Evolutionary conservation across 2,797 vertebrate genomes (phyloP).

Genomic region (Trachops cirrhosus): DNA sequence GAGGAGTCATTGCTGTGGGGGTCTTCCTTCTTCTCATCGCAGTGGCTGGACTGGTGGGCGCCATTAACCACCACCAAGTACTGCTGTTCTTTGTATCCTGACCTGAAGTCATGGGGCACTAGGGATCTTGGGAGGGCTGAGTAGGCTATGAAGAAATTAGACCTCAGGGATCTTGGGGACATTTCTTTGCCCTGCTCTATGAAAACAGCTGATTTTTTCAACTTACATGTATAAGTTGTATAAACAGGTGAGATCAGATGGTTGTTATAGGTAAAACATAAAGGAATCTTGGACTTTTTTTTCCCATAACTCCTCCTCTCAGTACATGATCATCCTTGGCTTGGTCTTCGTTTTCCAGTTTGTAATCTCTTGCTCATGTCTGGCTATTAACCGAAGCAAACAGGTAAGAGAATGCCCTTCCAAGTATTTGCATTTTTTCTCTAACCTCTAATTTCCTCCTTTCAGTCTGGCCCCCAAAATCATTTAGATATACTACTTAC

Average conservation of each 20-base stretch:
- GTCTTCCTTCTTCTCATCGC: slow-evolving; percentile 94
- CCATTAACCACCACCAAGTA: slow-evolving; percentile 95
- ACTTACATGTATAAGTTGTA: neutral
- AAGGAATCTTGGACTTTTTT: neutral
- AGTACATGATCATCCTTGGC: slow-evolving; percentile 97
- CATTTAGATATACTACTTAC: neutral
- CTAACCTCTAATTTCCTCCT: neutral
- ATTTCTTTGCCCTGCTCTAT: neutral
- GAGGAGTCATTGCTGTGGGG: slow-evolving; percentile 94
- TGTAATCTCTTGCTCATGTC: slow-evolving; percentile 92
- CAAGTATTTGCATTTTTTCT: neutral
- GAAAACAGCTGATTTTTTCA: neutral
- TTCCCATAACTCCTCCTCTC: slow-evolving; percentile 80
- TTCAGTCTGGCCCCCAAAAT: neutral
- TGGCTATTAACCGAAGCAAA: slow-evolving; percentile 90
- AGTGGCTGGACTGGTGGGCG: slow-evolving; percentile 92
- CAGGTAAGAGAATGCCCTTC: slow-evolving; percentile 84
- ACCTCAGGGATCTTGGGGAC: neutral
- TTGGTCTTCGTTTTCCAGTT: slow-evolving; percentile 95
- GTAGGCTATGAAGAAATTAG: neutral
- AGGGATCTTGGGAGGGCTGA: neutral
- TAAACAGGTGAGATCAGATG: neutral
- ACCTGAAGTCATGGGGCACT: neutral
- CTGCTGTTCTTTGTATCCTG: slow-evolving; percentile 98
- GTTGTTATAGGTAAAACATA: neutral